Percentiles rank a stretch among this genome's conserved stretches.
Conservation (phyloP, 2,888 invertebrate species). For the Drosophila borealis region DNA sequence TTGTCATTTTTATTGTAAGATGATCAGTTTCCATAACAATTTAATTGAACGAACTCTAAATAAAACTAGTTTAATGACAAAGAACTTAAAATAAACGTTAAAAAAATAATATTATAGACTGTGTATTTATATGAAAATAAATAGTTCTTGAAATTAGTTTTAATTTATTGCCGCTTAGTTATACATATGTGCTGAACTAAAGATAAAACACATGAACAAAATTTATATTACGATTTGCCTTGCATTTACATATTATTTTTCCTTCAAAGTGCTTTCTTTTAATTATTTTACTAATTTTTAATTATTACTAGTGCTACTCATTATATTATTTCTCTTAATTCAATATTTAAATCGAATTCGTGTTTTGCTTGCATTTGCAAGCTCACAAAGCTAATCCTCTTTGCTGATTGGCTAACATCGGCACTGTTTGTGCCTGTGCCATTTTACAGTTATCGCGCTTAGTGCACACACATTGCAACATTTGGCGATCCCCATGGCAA, state of each 20-base stretch:
- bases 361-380: too few relatives aligned
- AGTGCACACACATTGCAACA: constrained; percentile 11
- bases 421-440: not conserved
- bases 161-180: too few relatives aligned
- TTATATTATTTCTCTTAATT: too few relatives aligned
- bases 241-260: too few relatives aligned
- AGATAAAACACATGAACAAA: too few relatives aligned
- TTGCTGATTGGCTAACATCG: not conserved
- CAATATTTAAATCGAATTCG: too few relatives aligned
- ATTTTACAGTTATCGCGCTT: constrained; percentile 11
- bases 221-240: too few relatives aligned
- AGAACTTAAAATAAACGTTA: not conserved
- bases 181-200: too few relatives aligned
- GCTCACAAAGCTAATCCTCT: not conserved
- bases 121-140: not conserved
- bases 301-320: too few relatives aligned
- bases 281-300: too few relatives aligned
- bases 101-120: not conserved
- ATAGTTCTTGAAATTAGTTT: too few relatives aligned
- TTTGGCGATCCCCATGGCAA: constrained; percentile 27
- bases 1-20: constrained; percentile 10
- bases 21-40: constrained; percentile 10
- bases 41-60: not conserved
- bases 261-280: too few relatives aligned
- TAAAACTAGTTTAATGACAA: not conserved